phyloP scores from a whole-genome alignment of 35 echinoderm and acorn worm genomes.

The Lytechinus pictus region DNA sequence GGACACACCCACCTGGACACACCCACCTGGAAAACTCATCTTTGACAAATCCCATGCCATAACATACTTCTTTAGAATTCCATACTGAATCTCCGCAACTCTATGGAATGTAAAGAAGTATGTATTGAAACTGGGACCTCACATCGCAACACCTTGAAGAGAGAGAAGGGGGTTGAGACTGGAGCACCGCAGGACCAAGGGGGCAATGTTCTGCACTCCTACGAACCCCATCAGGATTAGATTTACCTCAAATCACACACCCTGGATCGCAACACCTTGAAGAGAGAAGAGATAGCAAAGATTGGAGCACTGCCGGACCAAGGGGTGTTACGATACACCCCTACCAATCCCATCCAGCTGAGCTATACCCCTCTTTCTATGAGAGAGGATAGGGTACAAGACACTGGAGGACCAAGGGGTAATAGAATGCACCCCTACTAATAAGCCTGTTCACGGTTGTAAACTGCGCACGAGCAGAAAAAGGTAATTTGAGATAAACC shows the following conservation, averaged over 20 bases:
- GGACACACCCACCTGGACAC: not conserved
- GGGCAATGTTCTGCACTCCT: not conserved
- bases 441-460: too few species aligned
- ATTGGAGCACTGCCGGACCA: too few species aligned
- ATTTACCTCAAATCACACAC: too few species aligned
- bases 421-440: too few species aligned
- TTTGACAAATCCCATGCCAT: constrained; percentile 59
- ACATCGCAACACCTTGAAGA: not conserved
- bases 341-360: too few species aligned
- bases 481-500: too few species aligned
- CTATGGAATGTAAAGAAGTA: constrained; percentile 99
- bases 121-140: constrained; percentile 88
- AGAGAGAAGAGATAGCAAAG: too few species aligned
- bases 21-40: not conserved
- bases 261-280: too few species aligned
- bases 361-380: not conserved
- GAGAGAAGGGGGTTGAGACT: not conserved
- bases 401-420: not conserved
- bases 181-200: not conserved
- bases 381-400: not conserved
- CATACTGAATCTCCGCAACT: constrained; percentile 74
- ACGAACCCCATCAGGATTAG: too few species aligned
- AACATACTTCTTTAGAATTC: constrained; percentile 99
- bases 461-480: too few species aligned
- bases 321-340: too few species aligned